phyloP scores from a whole-genome alignment of 2,797 vertebrate genomes.

The Takifugu rubripes region DNA sequence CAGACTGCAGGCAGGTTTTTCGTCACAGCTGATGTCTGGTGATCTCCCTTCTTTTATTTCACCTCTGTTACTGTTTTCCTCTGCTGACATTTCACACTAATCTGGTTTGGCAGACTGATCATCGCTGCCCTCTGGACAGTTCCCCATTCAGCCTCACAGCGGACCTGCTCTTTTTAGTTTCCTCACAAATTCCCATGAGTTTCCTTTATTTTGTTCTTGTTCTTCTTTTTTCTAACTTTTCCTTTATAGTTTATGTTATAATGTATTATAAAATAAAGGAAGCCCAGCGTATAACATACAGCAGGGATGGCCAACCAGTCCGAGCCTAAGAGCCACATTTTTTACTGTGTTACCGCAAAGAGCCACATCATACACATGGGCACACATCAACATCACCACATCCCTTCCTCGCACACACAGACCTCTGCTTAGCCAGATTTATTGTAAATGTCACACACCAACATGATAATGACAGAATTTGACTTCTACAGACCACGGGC shows the following conservation, averaged over 20 bases:
- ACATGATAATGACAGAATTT: too few relatives aligned
- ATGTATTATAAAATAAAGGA: too few relatives aligned
- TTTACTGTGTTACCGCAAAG: too few relatives aligned
- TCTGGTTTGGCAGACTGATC: constrained; percentile 53
- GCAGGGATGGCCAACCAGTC: too few relatives aligned
- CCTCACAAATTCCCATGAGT: neutral
- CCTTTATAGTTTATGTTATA: neutral
- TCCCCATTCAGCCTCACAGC: constrained; percentile 23
- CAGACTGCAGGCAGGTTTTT: constrained; percentile 35
- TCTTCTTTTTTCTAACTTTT: neutral
- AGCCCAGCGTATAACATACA: too few relatives aligned
- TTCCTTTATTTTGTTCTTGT: neutral
- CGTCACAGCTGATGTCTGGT: constrained; percentile 53
- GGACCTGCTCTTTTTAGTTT: constrained; percentile 21
- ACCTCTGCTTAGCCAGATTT: too few relatives aligned
- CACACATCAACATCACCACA: too few relatives aligned
- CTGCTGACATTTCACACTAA: constrained; percentile 61
- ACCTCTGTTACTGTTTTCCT: constrained; percentile 45
- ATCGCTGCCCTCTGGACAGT: constrained; percentile 48
- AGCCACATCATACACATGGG: too few relatives aligned
- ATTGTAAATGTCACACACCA: too few relatives aligned
- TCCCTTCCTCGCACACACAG: too few relatives aligned
- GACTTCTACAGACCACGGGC: too few relatives aligned
- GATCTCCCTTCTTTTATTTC: constrained; percentile 47
- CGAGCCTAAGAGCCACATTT: too few relatives aligned